phyloP scores from a whole-genome alignment of 2,113 vertebrate species.

The Columba livia region DNA sequence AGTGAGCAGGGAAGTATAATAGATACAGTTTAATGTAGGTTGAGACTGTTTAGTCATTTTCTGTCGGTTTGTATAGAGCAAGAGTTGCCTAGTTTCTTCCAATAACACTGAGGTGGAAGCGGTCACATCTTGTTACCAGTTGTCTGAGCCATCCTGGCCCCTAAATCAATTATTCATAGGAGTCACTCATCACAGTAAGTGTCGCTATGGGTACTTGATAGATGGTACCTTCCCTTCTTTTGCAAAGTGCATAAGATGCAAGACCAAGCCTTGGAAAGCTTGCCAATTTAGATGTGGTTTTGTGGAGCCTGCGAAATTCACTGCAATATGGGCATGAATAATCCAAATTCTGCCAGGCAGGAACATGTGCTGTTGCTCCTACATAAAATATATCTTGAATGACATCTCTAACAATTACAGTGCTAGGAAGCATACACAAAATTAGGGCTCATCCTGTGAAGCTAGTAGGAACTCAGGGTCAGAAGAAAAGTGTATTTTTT shows the following conservation, averaged over 20 bases:
- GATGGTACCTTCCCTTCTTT: background rate
- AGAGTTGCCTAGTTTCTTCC: background rate
- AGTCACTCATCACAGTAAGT: background rate
- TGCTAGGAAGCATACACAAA: constrained; percentile 7
- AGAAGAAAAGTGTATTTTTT: background rate
- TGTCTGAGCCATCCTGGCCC: background rate
- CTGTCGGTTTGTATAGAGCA: background rate
- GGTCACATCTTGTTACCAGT: background rate
- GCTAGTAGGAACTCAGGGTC: background rate
- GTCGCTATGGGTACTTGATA: background rate
- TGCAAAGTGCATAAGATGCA: background rate
- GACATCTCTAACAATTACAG: constrained; percentile 29
- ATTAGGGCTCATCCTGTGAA: background rate
- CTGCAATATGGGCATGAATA: constrained; percentile 55
- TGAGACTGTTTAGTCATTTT: background rate
- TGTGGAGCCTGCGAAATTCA: background rate
- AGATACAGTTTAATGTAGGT: background rate
- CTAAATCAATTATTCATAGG: background rate
- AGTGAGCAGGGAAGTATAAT: background rate
- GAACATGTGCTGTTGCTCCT: constrained; percentile 48
- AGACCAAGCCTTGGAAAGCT: background rate
- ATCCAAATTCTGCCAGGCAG: constrained; percentile 44
- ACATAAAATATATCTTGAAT: constrained; percentile 37
- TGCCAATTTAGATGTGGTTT: constrained; percentile 3
- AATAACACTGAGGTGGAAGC: background rate